Base-by-base conservation (phyloP, 2,797 vertebrate genomes). In the Cottoperca gobio region DNA sequence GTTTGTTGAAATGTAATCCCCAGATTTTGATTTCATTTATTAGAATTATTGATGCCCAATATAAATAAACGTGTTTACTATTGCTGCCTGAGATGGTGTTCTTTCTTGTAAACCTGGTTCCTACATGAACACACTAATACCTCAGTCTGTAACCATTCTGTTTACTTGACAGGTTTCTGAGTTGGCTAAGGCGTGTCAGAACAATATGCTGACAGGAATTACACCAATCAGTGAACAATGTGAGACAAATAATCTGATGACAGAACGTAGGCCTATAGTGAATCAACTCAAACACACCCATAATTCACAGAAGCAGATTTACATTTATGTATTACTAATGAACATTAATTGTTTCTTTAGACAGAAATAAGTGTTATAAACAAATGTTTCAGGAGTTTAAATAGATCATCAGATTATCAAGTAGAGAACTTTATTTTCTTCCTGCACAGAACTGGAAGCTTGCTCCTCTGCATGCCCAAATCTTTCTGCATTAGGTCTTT, bases 61-160 rank as follows among this genome's bases (percentile, higher is more conserved):
- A 19, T 23, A 19, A 70, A 57, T 53, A 68, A 68, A 75, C 7
- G 48, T 21, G 6, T 33, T n/a, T 45, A 54, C 21, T 28, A 2
- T 26, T 13, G 6, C 2, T 26, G 28, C 1, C 17, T 33, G 31
- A 33, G 31, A 33, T 33, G 6, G 31, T 19, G 6, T 2, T 31
- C 59, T 37, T 61, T 23, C 21, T 31, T n/a, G 21, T n/a, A n/a
- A n/a, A n/a, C n/a, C n/a, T 16, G 23, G 4, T 53, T 50, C 35
- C 19, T 61, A 33, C n/a, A n/a, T 48, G 19, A 28, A 26, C 11
- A 37, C 31, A 14, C n/a, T 13, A 1, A 10, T 6, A 24, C 12
- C 13, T 16, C 9, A 11, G 26, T 59, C 21, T 16, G 0, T 33
- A 9, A n/a, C 9, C 4, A 7, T 0, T 3, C 39, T 59, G 12